These are phyloP conservation scores for Drosophila ezoana DNA, from an alignment of 2,888 invertebrate genomes.

Conservation along the genomic window DNA sequence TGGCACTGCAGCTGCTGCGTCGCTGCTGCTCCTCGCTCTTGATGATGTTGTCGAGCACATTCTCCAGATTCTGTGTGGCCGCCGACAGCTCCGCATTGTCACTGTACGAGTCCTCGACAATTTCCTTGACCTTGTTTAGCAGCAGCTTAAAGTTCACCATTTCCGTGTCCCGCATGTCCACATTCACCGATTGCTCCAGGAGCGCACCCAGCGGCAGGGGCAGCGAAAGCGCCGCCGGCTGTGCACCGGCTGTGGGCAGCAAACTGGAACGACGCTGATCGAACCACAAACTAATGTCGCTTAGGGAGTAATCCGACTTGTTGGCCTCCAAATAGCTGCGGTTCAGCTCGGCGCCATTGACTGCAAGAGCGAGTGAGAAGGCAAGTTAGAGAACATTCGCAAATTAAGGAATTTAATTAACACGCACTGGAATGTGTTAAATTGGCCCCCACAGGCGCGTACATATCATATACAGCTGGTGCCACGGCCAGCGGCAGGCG, in stretches of 20 bases:
- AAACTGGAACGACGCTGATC: slow-evolving; percentile 72
- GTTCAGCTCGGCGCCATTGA: slow-evolving; percentile 84
- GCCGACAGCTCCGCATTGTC: slow-evolving; percentile 84
- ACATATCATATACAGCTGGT: slow-evolving; percentile 43
- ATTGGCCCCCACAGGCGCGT: slow-evolving; percentile 61
- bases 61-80: slow-evolving; percentile 84
- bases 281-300: slow-evolving; percentile 84
- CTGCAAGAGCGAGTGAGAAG: slow-evolving; percentile 52
- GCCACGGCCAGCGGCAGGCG: slow-evolving; percentile 44
- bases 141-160: slow-evolving; percentile 83
- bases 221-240: slow-evolving; percentile 18
- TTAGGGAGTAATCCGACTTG: slow-evolving; percentile 84
- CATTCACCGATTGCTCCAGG: slow-evolving; percentile 55
- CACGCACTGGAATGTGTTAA: slow-evolving; percentile 80
- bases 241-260: slow-evolving; percentile 20
- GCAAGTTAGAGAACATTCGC: neutral
- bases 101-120: slow-evolving; percentile 84
- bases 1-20: slow-evolving; percentile 59
- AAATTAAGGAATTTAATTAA: neutral
- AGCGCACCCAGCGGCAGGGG: slow-evolving; percentile 52
- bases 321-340: slow-evolving; percentile 84
- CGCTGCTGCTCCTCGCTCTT: slow-evolving; percentile 82
- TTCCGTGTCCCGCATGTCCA: slow-evolving; percentile 80
- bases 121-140: slow-evolving; percentile 84
- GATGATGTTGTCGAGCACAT: slow-evolving; percentile 83